Base-by-base conservation (phyloP, 2,888 invertebrate species). In the Ormyrus pomaceus region DNA sequence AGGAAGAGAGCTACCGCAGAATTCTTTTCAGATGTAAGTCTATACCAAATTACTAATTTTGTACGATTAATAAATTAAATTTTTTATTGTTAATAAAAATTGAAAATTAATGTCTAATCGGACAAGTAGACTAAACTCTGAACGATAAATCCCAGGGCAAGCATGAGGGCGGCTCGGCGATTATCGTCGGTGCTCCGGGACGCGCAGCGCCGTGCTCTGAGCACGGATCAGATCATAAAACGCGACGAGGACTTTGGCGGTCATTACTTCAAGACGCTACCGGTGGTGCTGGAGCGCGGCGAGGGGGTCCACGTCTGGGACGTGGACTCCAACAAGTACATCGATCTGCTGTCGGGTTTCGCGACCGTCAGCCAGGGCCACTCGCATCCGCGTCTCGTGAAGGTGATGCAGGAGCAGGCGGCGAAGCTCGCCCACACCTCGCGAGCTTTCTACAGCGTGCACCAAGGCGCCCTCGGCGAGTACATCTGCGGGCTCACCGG, bases 351-450 rank as follows among this genome's bases (percentile, higher is more conserved):
- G 56, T 95, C 95, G 82, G 96, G 96, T 1, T 97, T 96, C 88
- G 95, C 96, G 6, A 95, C 96, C 2, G 94, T 96, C 59, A 97
- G 95, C 89, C 96, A 95, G 86, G 96, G 96, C 0, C 96, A 96
- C 86, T 95, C 95, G 85, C 95, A 96, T 88, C 96, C 96, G 0
- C 93, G 93, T 85, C 93, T 96, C 75, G 90, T 95, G 10, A 91
- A 92, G 81, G 93, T 93, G 0, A 91, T 95, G 84, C 90, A 91
- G 65, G 91, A 94, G 11, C 93, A 93, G 85, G 93, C 94, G 4
- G 91, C 92, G 10, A 91, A 92, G 3, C 89, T 96, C 11, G 94
- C 95, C 13, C 93, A 96, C 82, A 94, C 95, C 0, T 96, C 96
- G 0, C 91, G 95, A 79, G 96, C 96, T 0, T 96, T 96, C 90